phyloP scores from a whole-genome alignment of 2,888 invertebrate species.

The Cryptocephalus moraei region DNA sequence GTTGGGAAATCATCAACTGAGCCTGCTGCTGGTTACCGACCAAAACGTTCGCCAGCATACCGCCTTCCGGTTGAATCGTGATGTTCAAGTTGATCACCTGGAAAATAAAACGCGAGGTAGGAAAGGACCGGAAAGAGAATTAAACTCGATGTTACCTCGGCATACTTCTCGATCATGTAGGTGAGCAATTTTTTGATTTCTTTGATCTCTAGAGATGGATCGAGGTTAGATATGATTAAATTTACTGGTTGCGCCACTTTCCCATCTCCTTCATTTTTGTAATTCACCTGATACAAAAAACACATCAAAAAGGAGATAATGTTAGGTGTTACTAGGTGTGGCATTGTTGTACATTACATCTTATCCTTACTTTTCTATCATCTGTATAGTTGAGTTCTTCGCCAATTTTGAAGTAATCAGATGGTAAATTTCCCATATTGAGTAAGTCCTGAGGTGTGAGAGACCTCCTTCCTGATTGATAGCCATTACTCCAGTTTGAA shows the following conservation, averaged over 20 bases:
- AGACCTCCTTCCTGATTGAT: slow-evolving; percentile 10
- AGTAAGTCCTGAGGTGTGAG: slow-evolving; percentile 29
- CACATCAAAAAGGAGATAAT: slow-evolving; percentile 5
- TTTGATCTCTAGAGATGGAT: slow-evolving; percentile 54
- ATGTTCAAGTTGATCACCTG: slow-evolving; percentile 53
- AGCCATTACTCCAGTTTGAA: too few relatives aligned
- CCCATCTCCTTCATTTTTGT: neutral
- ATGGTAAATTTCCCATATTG: neutral
- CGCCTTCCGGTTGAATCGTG: slow-evolving; percentile 54
- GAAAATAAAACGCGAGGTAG: neutral
- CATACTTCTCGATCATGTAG: slow-evolving; percentile 53
- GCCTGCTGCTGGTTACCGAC: slow-evolving; percentile 57
- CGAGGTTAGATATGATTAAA: slow-evolving; percentile 58
- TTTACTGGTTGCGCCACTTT: slow-evolving; percentile 32
- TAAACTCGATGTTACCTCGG: slow-evolving; percentile 39
- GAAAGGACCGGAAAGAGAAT: slow-evolving; percentile 1
- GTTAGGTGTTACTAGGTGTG: too few relatives aligned
- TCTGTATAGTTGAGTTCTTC: neutral
- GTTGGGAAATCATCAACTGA: slow-evolving; percentile 65
- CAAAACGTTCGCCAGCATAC: slow-evolving; percentile 58
- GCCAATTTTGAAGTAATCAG: too few relatives aligned
- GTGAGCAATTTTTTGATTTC: slow-evolving; percentile 55
- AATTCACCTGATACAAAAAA: slow-evolving; percentile 8
- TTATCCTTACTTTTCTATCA: slow-evolving; percentile 5
- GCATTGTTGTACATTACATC: neutral